Evolutionary conservation across 2,888 invertebrate genomes (phyloP), one percentile per base, ranked within the genome.

Genomic region (Dioctria linearis): DNA sequence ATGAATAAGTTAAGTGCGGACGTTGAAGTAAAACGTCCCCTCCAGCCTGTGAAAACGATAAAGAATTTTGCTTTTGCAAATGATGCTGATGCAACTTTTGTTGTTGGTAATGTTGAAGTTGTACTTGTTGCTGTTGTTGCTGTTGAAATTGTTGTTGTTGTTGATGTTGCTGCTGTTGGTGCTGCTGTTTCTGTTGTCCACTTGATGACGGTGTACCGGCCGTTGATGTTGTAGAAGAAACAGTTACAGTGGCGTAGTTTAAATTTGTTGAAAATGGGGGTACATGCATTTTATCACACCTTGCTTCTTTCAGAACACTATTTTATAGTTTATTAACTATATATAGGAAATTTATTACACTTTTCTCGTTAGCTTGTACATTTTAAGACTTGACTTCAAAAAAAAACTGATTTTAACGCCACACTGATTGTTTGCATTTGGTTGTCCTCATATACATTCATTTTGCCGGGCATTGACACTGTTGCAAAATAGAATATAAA

Each of bases 121-220:
- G 81, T 11, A 61, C 59, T 73, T 83, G 80, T 78, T 78, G 80
- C 51, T 80, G 67, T 57, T 83, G 82, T 73, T 83, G 79, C 66
- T 83, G 84, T 71, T 79, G 80, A 69, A 83, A 83, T 84, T 86
- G 84, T 84, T 85, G 79, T 85, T 86, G 84, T 81, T 84, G 83
- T 83, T 76, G 82, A 6, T 46, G 46, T 6, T 46, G 46, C 5
- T 46, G 37, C 49, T 66, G 73, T 39, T 65, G 79, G n/a, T 61
- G 73, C n/a, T 80, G 80, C 5, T 80, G 78, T n/a, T 67, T 40
- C 37, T 80, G 80, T 75, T 81, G 79, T 71, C 65, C 57, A 67
- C 67, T 67, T 43, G 43, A 43, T 67, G 67, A 6, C 43, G 43
- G 42, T 57, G 63, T 49, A 49, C 71, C 78, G 67, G 63, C 71